These are phyloP conservation scores for Poeciliopsis gracilis DNA, from an alignment of 2,797 vertebrate species.

Conservation along the genomic window DNA sequence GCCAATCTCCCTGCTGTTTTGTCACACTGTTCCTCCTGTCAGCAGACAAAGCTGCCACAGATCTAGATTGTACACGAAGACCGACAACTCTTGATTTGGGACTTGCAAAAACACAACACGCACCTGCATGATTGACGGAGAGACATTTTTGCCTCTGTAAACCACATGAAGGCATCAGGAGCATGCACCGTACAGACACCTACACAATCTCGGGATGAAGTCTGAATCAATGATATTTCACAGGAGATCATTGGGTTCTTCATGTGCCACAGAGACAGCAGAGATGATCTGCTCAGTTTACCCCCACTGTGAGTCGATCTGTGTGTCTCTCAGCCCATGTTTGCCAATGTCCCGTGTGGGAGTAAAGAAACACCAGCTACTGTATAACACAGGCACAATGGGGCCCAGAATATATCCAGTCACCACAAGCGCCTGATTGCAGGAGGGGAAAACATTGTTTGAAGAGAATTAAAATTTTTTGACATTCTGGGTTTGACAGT, in stretches of 20 bases:
- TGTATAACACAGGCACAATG: conserved; percentile 1
- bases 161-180: conserved; percentile 24
- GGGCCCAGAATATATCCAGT: conserved; percentile 3
- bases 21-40: conserved; percentile 61
- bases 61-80: conserved; percentile 44
- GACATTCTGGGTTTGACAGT: neutral
- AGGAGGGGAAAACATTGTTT: conserved; percentile 4
- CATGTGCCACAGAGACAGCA: conserved; percentile 6
- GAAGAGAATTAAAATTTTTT: neutral
- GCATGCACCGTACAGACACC: conserved; percentile 32
- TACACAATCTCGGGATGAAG: conserved; percentile 20
- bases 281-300: conserved; percentile 13
- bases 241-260: conserved; percentile 19
- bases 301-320: neutral
- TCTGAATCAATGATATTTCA: conserved; percentile 35
- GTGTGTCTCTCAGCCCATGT: neutral
- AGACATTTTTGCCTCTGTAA: conserved; percentile 31
- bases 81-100: conserved; percentile 59
- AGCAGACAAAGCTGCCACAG: conserved; percentile 64
- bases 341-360: neutral
- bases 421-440: neutral
- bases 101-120: conserved; percentile 57
- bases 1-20: conserved; percentile 68
- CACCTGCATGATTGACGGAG: conserved; percentile 57
- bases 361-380: conserved; percentile 2